phyloP scores from a whole-genome alignment of 2,113 vertebrate genomes.

The Oreotrochilus melanogaster region DNA sequence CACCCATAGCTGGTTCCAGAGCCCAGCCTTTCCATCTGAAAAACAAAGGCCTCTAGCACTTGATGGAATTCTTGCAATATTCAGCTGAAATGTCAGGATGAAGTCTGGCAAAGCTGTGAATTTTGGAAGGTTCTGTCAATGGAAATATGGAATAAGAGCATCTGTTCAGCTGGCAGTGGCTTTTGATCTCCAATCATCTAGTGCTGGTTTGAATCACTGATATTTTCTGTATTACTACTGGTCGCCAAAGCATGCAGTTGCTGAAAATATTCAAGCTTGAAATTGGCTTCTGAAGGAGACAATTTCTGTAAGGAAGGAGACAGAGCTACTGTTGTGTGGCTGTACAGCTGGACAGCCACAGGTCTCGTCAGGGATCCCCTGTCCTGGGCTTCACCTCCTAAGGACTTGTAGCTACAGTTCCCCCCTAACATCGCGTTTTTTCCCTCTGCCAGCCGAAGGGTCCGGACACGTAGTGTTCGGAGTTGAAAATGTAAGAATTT shows the following conservation, averaged over 20 bases:
- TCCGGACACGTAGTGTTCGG: neutral
- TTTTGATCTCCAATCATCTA: conserved; percentile 23
- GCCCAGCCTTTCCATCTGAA: conserved; percentile 13
- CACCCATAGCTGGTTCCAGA: conserved; percentile 5
- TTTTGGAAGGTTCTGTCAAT: conserved; percentile 43
- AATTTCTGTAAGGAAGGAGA: neutral
- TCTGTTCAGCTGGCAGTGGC: conserved; percentile 67
- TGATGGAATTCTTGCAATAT: conserved; percentile 35
- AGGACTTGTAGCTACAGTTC: neutral
- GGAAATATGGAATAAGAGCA: conserved; percentile 45
- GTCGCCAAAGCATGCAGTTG: neutral
- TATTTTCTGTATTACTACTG: neutral
- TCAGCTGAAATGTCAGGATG: conserved; percentile 60
- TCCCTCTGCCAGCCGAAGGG: fast-evolving
- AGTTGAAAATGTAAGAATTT: neutral
- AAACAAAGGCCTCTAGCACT: conserved; percentile 49
- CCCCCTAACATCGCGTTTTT: neutral
- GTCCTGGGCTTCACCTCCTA: neutral
- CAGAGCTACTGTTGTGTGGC: neutral
- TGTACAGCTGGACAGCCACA: neutral
- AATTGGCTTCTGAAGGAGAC: neutral
- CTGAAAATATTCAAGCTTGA: neutral
- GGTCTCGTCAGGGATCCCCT: neutral
- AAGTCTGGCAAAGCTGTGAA: conserved; percentile 34
- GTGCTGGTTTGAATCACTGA: neutral